These are phyloP conservation scores for Trogon melanurus DNA, from an alignment of 2,113 vertebrate species.

Conservation along the genomic window DNA sequence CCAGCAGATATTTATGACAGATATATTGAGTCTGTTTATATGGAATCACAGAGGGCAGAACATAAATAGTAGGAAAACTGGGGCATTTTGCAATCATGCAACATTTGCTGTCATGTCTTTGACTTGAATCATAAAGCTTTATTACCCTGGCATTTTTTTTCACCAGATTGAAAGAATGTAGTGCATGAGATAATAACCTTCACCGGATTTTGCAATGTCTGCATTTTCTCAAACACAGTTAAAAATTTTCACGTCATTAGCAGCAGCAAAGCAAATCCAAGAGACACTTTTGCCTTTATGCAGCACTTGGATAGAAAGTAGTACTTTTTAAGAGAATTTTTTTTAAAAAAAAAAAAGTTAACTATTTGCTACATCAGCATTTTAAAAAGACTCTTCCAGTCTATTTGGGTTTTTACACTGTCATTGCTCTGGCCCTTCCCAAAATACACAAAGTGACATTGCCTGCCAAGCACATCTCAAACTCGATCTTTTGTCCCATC, in stretches of 20 bases:
- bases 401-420: neutral
- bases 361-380: neutral
- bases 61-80: neutral
- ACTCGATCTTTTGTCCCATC: neutral
- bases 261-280: neutral
- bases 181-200: neutral
- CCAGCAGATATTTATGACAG: neutral
- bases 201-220: neutral
- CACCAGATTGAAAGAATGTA: neutral
- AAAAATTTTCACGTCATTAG: neutral
- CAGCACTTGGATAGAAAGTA: neutral
- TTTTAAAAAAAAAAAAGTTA: neutral
- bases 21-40: neutral
- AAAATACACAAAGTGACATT: neutral
- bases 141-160: neutral
- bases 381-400: neutral
- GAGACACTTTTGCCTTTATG: neutral
- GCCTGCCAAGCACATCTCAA: neutral
- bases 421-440: neutral
- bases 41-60: neutral
- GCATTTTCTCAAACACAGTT: neutral
- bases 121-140: conserved; percentile 14
- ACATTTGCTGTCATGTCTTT: neutral
- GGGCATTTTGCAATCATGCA: neutral
- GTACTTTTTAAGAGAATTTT: too few species aligned